Evolutionary conservation across 2,888 invertebrate genomes (phyloP), one percentile per base, ranked within the genome.

Genomic region (Clanis bilineata): DNA sequence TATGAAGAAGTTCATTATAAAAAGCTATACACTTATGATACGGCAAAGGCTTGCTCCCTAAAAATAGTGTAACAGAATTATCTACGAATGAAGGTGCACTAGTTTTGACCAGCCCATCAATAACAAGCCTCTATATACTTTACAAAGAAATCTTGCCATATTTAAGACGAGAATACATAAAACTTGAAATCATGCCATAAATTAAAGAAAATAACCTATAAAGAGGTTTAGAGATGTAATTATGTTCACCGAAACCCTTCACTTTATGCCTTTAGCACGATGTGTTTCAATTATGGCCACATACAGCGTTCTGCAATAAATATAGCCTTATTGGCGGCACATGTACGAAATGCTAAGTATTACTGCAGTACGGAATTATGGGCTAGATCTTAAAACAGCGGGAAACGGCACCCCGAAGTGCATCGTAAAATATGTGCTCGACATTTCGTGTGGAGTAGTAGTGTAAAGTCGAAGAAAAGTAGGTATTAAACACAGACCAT

Each of bases 251-350:
- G 41, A 41, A 41, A 41, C 41, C 7, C 18, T 41, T 41, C 18
- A 15, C 15, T 41, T 15, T 18, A 41, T 41, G 18, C 18, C 18
- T 15, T 41, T 18, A 18, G 41, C 41, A 41, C 41, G 15, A 41
- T 41, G 41, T 18, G 18, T 5, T 18, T 18, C 41, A 41, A 15
- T 41, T 41, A 15, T 1, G 41, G 18, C 18, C 18, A 41, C 15
- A 56, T 51, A 32, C 12, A 21, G 51, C 59, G 56, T 59, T 59
- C 43, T 7, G 28, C 57, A 57, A 44, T 57, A 57, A 51, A 51
- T 51, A 28, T 51, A 28, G 23, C 15, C 47, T 32, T 32, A 51
- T 28, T 15, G 28, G 18, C 4, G 28, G 28, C 28, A 28, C 51
- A 28, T 18, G 32, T 51, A 18, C 32, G 10, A 51, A 51, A 51